These are phyloP conservation scores for Panopea generosa DNA, from an alignment of 2,888 invertebrate species.

Conservation along the genomic window DNA sequence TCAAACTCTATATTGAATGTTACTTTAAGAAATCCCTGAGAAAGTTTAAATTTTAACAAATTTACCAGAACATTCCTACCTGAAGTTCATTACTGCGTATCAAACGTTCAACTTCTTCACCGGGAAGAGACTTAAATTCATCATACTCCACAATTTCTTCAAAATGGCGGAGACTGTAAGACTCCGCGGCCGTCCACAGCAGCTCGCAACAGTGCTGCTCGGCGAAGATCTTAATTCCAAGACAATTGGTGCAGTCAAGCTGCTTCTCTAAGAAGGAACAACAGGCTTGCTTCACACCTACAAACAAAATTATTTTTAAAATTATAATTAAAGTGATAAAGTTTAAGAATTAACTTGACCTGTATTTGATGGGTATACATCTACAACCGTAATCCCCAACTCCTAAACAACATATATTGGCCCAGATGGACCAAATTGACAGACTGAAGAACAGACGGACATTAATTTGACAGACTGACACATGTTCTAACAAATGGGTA, in stretches of 20 bases:
- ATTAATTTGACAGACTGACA: too few species aligned
- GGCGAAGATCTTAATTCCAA: conserved; percentile 84
- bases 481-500: too few species aligned
- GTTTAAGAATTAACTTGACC: not conserved
- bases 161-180: conserved; percentile 79
- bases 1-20: too few species aligned
- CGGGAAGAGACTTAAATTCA: conserved; percentile 80
- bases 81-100: conserved; percentile 83
- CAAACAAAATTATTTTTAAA: conserved; percentile 3
- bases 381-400: too few species aligned
- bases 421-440: too few species aligned
- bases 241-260: conserved; percentile 83
- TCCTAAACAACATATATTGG: too few species aligned
- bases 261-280: conserved; percentile 84
- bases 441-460: too few species aligned
- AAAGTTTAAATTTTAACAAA: too few species aligned
- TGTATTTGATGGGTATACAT: too few species aligned
- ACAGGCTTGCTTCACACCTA: conserved; percentile 84
- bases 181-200: conserved; percentile 79
- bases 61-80: too few species aligned
- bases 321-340: not conserved
- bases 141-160: conserved; percentile 81
- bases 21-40: too few species aligned
- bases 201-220: conserved; percentile 82
- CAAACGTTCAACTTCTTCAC: conserved; percentile 79